phyloP scores from a whole-genome alignment of 2,888 invertebrate genomes.

The Alcis repandata region DNA sequence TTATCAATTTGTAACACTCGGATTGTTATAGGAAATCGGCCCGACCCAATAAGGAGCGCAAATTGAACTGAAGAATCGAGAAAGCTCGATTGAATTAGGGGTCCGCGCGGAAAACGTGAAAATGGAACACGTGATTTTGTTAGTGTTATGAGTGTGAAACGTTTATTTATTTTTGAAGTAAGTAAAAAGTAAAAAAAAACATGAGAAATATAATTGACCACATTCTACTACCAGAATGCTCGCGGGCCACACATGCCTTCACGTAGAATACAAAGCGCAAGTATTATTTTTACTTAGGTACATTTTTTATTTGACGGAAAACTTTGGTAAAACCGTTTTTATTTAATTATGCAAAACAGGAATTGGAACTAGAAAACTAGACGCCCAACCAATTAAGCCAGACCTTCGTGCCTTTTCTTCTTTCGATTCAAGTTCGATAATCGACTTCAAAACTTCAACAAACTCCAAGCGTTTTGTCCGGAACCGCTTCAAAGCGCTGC shows the following conservation, averaged over 20 bases:
- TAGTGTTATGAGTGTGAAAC: neutral
- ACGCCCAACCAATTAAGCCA: neutral
- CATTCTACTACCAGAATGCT: no score
- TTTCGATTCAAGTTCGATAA: neutral
- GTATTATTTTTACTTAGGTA: no score
- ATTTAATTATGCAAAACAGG: no score
- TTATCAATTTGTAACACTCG: conserved; percentile 24
- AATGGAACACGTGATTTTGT: neutral
- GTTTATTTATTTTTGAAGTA: no score
- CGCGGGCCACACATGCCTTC: no score
- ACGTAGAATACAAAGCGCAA: no score
- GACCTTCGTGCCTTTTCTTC: no score
- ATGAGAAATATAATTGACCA: no score
- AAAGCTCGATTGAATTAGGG: conserved; percentile 13
- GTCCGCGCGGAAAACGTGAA: neutral
- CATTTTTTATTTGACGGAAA: neutral
- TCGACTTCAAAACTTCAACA: neutral
- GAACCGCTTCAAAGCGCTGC: conserved; percentile 6
- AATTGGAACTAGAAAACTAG: neutral
- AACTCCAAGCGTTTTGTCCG: neutral
- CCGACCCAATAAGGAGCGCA: conserved; percentile 18
- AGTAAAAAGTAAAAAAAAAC: no score
- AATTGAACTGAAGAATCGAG: conserved; percentile 21
- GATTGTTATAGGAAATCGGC: conserved; percentile 23
- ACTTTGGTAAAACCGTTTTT: neutral